Conservation (phyloP, 53 echinoderm and acorn worm species). For the Glandiceps talaboti region DNA sequence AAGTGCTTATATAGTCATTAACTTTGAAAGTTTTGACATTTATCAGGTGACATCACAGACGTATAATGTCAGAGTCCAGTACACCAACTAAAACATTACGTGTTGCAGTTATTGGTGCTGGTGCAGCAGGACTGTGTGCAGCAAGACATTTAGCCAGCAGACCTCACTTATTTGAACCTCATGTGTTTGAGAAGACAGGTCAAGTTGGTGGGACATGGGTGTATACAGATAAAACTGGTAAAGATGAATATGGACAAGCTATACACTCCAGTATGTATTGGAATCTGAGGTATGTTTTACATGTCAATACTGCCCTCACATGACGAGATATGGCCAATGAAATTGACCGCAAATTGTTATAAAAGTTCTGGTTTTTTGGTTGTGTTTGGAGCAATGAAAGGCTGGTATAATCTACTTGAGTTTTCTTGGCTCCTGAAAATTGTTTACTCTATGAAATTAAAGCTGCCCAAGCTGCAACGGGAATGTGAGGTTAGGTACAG, state of each 20-base stretch:
- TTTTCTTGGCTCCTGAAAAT: no score
- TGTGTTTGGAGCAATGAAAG: no score
- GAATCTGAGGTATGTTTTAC: not conserved
- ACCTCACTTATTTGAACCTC: slow-evolving; percentile 52
- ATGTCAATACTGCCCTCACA: no score
- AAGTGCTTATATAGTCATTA: no score
- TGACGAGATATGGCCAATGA: no score
- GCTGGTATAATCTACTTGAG: no score
- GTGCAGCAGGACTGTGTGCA: slow-evolving; percentile 87
- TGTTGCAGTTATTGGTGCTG: slow-evolving; percentile 58
- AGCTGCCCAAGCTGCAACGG: no score
- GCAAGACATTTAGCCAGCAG: slow-evolving; percentile 62
- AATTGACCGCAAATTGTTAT: no score
- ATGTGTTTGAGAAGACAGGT: slow-evolving; percentile 63
- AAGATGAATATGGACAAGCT: slow-evolving; percentile 59
- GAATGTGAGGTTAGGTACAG: no score
- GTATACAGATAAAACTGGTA: slow-evolving; percentile 66
- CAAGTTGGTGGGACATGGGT: slow-evolving; percentile 81
- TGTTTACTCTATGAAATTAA: no score
- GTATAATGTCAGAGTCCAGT: not conserved
- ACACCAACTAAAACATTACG: not conserved
- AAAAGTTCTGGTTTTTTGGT: no score
- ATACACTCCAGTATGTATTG: slow-evolving; percentile 92
- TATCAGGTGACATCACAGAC: not conserved
- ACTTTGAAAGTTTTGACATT: no score